Evolutionary conservation across 2,888 invertebrate species (phyloP).

Genomic region (Sminthurides aquaticus): DNA sequence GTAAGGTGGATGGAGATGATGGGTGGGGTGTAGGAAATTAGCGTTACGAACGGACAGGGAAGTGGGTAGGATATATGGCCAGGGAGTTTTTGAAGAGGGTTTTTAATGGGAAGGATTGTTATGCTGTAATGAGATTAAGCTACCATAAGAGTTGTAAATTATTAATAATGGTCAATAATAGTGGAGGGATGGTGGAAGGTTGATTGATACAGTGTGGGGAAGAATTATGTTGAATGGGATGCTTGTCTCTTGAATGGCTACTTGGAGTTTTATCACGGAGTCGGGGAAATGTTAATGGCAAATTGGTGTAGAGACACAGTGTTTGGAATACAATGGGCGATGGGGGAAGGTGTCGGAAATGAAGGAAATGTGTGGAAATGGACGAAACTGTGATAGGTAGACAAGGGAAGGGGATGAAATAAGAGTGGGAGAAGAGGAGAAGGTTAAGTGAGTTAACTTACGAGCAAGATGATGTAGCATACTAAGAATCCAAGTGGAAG

Average conservation of each 20-base stretch:
- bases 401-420: too few relatives aligned
- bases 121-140: not conserved
- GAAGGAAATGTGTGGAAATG: too few relatives aligned
- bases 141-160: not conserved
- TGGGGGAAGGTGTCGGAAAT: too few relatives aligned
- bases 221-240: not conserved
- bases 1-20: too few relatives aligned
- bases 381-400: too few relatives aligned
- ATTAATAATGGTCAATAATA: not conserved
- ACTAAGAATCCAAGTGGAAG: conserved; percentile 17
- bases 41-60: too few relatives aligned
- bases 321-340: not conserved
- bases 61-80: too few relatives aligned
- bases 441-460: conserved; percentile 13
- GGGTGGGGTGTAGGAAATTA: too few relatives aligned
- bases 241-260: not conserved
- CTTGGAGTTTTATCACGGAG: not conserved
- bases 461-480: conserved; percentile 20
- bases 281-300: not conserved
- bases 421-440: too few relatives aligned
- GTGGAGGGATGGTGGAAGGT: not conserved
- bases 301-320: not conserved
- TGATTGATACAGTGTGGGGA: not conserved
- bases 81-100: too few relatives aligned
- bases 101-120: not conserved